Evolutionary conservation across 2,888 invertebrate species (phyloP).

Genomic region (Stegophylla sp.): DNA sequence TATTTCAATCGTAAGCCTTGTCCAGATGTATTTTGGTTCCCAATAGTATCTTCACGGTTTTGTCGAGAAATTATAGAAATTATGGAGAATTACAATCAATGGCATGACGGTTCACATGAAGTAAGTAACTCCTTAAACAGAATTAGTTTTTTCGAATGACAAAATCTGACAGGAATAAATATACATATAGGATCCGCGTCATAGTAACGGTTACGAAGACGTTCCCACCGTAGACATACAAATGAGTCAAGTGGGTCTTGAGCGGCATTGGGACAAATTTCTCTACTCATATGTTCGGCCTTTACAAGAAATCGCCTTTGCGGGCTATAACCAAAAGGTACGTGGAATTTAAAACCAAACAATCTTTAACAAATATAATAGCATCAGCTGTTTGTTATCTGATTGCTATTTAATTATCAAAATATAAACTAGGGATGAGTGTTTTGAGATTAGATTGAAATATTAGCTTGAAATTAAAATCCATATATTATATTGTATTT

Average conservation of each 20-base stretch:
- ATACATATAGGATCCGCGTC: conserved; percentile 65
- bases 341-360: conserved; percentile 56
- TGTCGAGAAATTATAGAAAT: conserved; percentile 85
- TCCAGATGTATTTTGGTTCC: conserved; percentile 97
- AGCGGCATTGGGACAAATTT: conserved; percentile 71
- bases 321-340: conserved; percentile 63
- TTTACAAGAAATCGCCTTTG: conserved; percentile 67
- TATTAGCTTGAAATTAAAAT: too few species aligned
- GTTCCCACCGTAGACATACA: conserved; percentile 75
- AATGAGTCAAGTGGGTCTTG: conserved; percentile 73
- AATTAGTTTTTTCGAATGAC: not conserved
- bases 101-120: conserved; percentile 89
- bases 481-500: too few species aligned
- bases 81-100: conserved; percentile 87
- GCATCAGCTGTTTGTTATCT: conserved; percentile 57
- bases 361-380: conserved; percentile 20
- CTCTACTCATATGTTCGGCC: conserved; percentile 72
- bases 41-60: conserved; percentile 79
- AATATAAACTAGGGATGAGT: not conserved
- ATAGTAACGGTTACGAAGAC: conserved; percentile 67
- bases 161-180: conserved; percentile 37
- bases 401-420: conserved; percentile 30
- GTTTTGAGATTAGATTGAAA: too few species aligned
- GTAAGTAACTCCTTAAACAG: conserved; percentile 66
- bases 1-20: conserved; percentile 75